A percentile compares a stretch with the other conserved stretches of the same genome.
phyloP scores from a whole-genome alignment of 2,113 vertebrate species.

The Scolopax mira region DNA sequence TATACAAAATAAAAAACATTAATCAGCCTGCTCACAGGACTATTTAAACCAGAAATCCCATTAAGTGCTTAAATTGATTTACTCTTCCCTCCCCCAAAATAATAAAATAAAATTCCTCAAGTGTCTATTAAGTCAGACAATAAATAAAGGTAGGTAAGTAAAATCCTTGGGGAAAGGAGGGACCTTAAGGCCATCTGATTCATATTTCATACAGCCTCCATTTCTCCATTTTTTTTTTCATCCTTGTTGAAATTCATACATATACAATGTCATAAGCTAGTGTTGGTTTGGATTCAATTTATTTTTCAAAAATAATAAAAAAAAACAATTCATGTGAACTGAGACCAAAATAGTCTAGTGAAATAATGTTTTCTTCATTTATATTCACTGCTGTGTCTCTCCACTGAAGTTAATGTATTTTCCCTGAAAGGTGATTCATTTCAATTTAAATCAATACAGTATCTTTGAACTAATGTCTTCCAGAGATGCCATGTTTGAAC shows the following conservation, averaged over 20 bases:
- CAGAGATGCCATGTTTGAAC: not conserved
- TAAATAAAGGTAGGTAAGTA: constrained; percentile 59
- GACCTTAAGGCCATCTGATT: constrained; percentile 64
- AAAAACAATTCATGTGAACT: not conserved
- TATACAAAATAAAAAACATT: constrained; percentile 50
- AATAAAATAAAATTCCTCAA: constrained; percentile 59
- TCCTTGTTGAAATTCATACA: constrained; percentile 52
- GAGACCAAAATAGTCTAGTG: constrained; percentile 21
- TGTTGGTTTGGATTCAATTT: constrained; percentile 50
- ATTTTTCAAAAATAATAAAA: not conserved
- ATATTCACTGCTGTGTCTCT: constrained; percentile 47
- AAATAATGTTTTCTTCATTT: constrained; percentile 43
- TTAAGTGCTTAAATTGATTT: constrained; percentile 66
- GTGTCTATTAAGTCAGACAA: constrained; percentile 61
- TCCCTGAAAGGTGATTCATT: constrained; percentile 58
- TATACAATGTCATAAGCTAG: constrained; percentile 21
- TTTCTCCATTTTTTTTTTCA: constrained; percentile 39
- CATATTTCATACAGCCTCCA: constrained; percentile 60
- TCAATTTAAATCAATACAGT: constrained; percentile 63
- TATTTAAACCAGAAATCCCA: constrained; percentile 51
- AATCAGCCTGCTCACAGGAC: constrained; percentile 37
- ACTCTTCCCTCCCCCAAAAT: constrained; percentile 24
- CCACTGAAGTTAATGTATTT: constrained; percentile 59
- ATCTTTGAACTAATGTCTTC: constrained; percentile 30
- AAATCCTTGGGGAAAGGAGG: constrained; percentile 51